Percentiles rank a stretch among this genome's conserved stretches.
phyloP scores from a whole-genome alignment of 2,113 vertebrate genomes.

The Pseudopipra pipra region DNA sequence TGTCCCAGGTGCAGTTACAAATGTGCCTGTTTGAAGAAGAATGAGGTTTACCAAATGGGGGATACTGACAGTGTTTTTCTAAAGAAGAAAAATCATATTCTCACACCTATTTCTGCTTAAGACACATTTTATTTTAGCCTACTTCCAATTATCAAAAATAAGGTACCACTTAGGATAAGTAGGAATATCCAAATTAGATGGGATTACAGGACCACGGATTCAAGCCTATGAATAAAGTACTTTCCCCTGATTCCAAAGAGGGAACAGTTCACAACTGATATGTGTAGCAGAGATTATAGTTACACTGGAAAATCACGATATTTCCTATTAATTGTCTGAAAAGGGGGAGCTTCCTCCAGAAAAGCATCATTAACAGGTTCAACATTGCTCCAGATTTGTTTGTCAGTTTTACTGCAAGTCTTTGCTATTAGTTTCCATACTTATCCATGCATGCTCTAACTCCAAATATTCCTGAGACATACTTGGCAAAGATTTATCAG shows the following conservation, averaged over 20 bases:
- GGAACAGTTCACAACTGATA: neutral
- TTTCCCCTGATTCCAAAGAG: neutral
- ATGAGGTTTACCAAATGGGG: fast-evolving
- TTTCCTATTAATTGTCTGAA: neutral
- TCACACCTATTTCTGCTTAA: neutral
- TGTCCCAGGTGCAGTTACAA: neutral
- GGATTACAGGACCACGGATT: neutral
- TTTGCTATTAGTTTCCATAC: neutral
- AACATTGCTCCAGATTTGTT: neutral
- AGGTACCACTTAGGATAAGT: neutral
- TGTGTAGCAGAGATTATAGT: neutral
- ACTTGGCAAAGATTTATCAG: neutral
- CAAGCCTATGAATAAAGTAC: neutral
- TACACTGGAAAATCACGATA: neutral
- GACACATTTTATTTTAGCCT: too few species aligned
- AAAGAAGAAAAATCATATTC: neutral
- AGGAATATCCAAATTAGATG: neutral
- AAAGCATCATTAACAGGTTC: neutral
- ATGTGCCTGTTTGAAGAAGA: neutral
- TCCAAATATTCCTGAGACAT: neutral
- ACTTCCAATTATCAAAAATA: neutral
- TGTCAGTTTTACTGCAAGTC: neutral
- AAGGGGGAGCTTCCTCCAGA: neutral
- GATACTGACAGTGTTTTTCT: neutral
- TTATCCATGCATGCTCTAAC: neutral